Percentiles rank a stretch among this genome's conserved stretches.
Conservation (phyloP, 64 coral and sea anemone genomes). For the Montipora foliosa region DNA sequence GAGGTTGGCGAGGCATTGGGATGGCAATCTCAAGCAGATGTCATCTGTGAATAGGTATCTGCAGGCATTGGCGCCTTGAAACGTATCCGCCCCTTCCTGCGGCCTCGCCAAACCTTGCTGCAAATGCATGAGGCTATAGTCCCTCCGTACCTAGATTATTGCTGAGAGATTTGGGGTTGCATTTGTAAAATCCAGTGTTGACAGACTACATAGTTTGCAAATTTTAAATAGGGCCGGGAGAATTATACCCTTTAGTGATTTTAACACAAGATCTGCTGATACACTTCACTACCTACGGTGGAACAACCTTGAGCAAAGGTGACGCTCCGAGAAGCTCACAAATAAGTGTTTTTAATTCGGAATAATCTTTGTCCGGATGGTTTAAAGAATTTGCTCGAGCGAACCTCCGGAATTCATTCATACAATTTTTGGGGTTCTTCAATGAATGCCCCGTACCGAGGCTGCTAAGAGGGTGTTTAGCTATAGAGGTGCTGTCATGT, state of each 20-base stretch:
- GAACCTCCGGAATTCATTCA: neutral
- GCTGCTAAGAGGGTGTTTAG: no score
- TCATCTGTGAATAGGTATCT: no score
- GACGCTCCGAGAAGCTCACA: no score
- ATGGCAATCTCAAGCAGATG: no score
- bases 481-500: no score
- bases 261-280: neutral
- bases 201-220: constrained; percentile 50
- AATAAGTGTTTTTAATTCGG: neutral
- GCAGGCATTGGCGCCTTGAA: no score
- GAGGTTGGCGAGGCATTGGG: no score
- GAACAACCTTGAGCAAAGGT: no score
- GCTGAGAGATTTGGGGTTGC: constrained; percentile 20
- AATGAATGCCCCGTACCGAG: neutral
- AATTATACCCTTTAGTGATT: neutral
- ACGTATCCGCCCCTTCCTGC: no score
- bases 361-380: constrained; percentile 1
- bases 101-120: no score
- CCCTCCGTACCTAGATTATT: constrained; percentile 34
- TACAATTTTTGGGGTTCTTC: neutral
- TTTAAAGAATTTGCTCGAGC: neutral
- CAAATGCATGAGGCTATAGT: neutral
- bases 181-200: neutral
- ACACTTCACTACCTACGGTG: neutral
- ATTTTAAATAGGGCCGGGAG: constrained; percentile 20